Evolutionary conservation across 2,113 vertebrate genomes (phyloP), one percentile per base, ranked within the genome.

Genomic region (Drymodes brunneopygia): DNA sequence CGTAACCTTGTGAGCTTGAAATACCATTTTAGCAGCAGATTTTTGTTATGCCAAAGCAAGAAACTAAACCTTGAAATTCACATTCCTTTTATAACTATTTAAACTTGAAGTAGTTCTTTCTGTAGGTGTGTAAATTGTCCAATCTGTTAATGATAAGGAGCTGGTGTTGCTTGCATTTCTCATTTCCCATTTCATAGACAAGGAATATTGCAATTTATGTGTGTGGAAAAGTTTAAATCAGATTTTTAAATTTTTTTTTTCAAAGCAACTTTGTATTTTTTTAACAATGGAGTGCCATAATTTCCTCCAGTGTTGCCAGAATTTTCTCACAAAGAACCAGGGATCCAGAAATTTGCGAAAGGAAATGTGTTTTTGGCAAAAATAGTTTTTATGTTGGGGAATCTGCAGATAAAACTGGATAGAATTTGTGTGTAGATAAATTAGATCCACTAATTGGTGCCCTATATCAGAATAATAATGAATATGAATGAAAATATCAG

Each of bases 391-490:
- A 7, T 84, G 14, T 11, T 58, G 18, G 51, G 51, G 65, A 58
- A 47, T 69, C 8, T 86, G 12, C 12, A 51, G 27, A 25, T 61
- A 65, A 47, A 72, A 12, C 13, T 42, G 21, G 9, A 54, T 28
- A 38, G 0, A 58, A 29, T 38, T 44, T 71, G 1, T 56, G 3
- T 35, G 4, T 78, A 6, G 40, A 2, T 44, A 0, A n/a, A n/a
- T n/a, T n/a, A n/a, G n/a, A n/a, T n/a, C 2, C 10, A 66, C 1
- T 60, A 31, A 57, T 15, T 53, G 9, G 29, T 84, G 9, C 9
- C 23, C 42, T 45, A 1, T 50, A 23, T 28, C 19, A 29, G 24
- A 19, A 47, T 31, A 25, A 25, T 45, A 66, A 16, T 56, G 40
- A 13, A 27, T 11, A 21, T 58, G 18, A 48, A n/a, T 40, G 18